Percentiles rank a stretch among this genome's conserved stretches.
phyloP scores from a whole-genome alignment of 2,888 invertebrate genomes.

The Therioaphis trifolii region DNA sequence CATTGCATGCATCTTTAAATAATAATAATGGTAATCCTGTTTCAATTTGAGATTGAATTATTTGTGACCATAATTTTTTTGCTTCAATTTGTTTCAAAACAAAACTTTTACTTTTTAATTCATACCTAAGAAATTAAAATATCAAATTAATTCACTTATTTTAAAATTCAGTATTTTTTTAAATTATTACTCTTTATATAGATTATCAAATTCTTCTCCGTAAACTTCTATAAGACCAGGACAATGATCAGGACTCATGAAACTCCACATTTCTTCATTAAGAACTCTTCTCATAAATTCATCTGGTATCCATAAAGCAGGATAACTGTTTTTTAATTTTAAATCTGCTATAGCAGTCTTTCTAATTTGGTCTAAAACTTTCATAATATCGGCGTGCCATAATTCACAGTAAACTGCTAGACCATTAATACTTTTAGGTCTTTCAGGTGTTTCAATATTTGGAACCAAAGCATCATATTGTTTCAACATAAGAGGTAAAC shows the following conservation, averaged over 20 bases:
- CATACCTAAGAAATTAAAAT: slow-evolving; percentile 42
- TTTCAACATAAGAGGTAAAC: slow-evolving; percentile 93
- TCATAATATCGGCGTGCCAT: slow-evolving; percentile 98
- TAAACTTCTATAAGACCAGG: slow-evolving; percentile 91
- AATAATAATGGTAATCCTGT: slow-evolving; percentile 98
- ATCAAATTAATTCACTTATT: not conserved
- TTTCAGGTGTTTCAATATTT: slow-evolving; percentile 93
- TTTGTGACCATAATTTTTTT: slow-evolving; percentile 91
- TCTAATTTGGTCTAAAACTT: slow-evolving; percentile 92
- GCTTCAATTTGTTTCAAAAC: slow-evolving; percentile 76
- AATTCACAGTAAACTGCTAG: slow-evolving; percentile 99
- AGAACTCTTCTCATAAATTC: slow-evolving; percentile 96
- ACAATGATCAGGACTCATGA: slow-evolving; percentile 96
- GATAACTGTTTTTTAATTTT: slow-evolving; percentile 94
- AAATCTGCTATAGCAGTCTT: slow-evolving; percentile 96
- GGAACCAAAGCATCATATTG: slow-evolving; percentile 96
- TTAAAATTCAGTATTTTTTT: not conserved
- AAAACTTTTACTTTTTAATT: slow-evolving; percentile 49
- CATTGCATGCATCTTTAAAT: slow-evolving; percentile 95
- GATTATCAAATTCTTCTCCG: slow-evolving; percentile 92
- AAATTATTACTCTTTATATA: slow-evolving; percentile 78
- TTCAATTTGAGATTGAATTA: slow-evolving; percentile 94
- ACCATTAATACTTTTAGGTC: slow-evolving; percentile 84
- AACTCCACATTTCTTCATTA: slow-evolving; percentile 85
- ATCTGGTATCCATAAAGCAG: slow-evolving; percentile 97